Evolutionary conservation across 2,113 vertebrate genomes (phyloP).

Genomic region (Amia ocellicauda): DNA sequence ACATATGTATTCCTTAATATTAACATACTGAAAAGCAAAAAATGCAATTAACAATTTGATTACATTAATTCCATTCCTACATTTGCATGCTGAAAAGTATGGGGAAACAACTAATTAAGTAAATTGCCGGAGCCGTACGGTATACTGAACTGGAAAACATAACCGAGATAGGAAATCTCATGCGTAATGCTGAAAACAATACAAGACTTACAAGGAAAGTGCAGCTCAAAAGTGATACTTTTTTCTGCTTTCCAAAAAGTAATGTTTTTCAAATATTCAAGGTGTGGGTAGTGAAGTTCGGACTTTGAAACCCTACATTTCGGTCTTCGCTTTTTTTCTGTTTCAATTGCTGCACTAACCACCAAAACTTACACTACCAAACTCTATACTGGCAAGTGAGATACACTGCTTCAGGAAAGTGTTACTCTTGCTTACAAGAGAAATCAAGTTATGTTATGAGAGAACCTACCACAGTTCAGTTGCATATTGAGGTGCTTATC

Average conservation of each 20-base stretch:
- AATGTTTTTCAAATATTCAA: not conserved
- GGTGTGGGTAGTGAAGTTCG: too few species aligned
- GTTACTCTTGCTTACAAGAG: too few species aligned
- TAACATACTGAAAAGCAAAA: too few species aligned
- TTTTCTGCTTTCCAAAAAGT: conserved; percentile 11
- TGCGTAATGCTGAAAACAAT: not conserved
- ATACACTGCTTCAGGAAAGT: too few species aligned
- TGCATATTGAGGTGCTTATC: too few species aligned
- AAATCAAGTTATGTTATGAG: too few species aligned
- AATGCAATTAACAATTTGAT: too few species aligned
- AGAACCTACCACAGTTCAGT: too few species aligned
- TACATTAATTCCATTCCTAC: too few species aligned
- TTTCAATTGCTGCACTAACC: conserved; percentile 67
- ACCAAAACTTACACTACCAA: conserved; percentile 57
- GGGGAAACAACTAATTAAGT: not conserved
- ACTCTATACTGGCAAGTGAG: too few species aligned
- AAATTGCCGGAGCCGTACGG: not conserved
- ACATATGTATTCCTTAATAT: too few species aligned
- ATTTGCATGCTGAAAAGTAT: too few species aligned
- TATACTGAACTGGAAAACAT: not conserved
- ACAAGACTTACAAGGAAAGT: not conserved
- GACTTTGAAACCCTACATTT: not conserved
- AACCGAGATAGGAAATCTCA: not conserved
- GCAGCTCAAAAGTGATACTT: not conserved
- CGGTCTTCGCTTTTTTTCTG: conserved; percentile 51